Conservation (phyloP, 2,113 vertebrate genomes). For the Sorex fumeus region DNA sequence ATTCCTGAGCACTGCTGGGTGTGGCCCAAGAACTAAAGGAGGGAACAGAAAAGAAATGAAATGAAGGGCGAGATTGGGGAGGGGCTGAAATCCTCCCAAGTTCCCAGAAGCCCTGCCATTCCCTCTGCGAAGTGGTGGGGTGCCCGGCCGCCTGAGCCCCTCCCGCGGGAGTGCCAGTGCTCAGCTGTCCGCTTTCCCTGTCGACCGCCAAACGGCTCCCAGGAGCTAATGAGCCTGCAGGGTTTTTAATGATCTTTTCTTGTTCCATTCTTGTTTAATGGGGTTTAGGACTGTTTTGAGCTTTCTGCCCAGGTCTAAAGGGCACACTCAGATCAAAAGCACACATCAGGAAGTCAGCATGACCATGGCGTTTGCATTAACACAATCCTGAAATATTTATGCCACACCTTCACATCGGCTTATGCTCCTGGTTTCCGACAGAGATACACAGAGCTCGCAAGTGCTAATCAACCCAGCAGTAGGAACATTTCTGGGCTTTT, state of each 20-base stretch:
- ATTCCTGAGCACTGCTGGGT: no score
- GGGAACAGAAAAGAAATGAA: no score
- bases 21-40: no score
- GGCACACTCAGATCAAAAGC: constrained; percentile 19
- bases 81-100: no score
- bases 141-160: no score
- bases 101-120: no score
- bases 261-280: background rate
- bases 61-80: no score
- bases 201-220: no score
- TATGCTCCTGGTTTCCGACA: background rate
- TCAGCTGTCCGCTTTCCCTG: no score
- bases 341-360: background rate
- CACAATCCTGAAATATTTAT: constrained; percentile 41
- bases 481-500: constrained; percentile 45
- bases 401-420: background rate
- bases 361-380: constrained; percentile 1
- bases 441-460: background rate
- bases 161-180: no score
- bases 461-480: constrained; percentile 37
- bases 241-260: background rate
- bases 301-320: constrained; percentile 12
- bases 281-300: constrained; percentile 29
- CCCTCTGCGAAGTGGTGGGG: no score
- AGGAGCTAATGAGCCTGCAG: background rate